phyloP scores from a whole-genome alignment of 2,888 invertebrate genomes.

The Cataglyphis albicans region DNA sequence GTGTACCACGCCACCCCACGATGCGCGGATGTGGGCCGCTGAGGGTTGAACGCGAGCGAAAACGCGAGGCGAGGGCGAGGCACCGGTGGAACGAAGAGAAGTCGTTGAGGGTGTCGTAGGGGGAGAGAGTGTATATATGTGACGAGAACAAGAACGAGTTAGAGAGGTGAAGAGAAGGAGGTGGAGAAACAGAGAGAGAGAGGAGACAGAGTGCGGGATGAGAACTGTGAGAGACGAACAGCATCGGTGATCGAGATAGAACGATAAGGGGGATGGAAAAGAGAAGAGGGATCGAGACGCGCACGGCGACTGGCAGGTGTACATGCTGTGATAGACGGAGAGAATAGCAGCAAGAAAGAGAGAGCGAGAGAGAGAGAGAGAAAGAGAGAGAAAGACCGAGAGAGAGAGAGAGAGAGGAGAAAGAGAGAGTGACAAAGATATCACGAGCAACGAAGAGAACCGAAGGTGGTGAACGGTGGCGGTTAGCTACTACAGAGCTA shows the following conservation, averaged over 20 bases:
- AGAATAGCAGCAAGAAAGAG: background rate
- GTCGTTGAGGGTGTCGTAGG: slow-evolving; percentile 32
- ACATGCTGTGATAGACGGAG: slow-evolving; percentile 11
- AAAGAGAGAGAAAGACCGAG: slow-evolving; percentile 18
- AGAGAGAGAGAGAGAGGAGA: slow-evolving; percentile 16
- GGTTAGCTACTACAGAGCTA: slow-evolving; percentile 71
- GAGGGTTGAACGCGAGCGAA: slow-evolving; percentile 66
- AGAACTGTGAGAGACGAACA: slow-evolving; percentile 30
- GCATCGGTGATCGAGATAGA: slow-evolving; percentile 43
- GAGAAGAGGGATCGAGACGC: slow-evolving; percentile 21
- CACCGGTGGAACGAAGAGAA: slow-evolving; percentile 42
- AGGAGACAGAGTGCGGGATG: slow-evolving; percentile 22
- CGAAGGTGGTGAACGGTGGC: slow-evolving; percentile 58
- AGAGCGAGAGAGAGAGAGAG: slow-evolving; percentile 10
- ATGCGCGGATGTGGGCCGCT: slow-evolving; percentile 72
- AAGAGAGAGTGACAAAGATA: slow-evolving; percentile 10
- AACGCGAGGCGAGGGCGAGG: slow-evolving; percentile 30
- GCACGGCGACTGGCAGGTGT: slow-evolving; percentile 42
- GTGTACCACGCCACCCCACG: slow-evolving; percentile 73
- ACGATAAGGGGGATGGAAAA: slow-evolving; percentile 28
- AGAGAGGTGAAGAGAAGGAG: slow-evolving; percentile 42
- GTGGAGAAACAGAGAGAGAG: slow-evolving; percentile 17
- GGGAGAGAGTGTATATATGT: slow-evolving; percentile 50
- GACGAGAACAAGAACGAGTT: slow-evolving; percentile 65
- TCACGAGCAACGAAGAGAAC: slow-evolving; percentile 23